Conservation (phyloP, 2,888 invertebrate genomes). For the Anticlea derivata region DNA sequence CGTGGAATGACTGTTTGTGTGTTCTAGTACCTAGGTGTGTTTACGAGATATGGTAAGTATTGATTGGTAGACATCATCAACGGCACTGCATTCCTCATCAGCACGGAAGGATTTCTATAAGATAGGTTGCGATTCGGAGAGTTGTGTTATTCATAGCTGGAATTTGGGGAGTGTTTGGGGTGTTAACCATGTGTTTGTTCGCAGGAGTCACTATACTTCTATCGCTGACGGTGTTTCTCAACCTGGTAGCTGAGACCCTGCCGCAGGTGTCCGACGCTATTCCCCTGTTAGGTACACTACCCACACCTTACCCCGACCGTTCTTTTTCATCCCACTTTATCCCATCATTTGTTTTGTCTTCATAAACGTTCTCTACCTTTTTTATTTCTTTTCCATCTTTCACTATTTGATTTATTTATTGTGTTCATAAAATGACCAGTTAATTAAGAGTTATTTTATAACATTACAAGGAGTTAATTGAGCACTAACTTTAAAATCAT, state of each 20-base stretch:
- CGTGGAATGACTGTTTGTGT: conserved; percentile 59
- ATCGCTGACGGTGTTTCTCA: conserved; percentile 99
- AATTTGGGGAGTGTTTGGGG: conserved; percentile 42
- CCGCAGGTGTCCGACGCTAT: conserved; percentile 99
- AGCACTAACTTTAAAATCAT: conserved; percentile 49
- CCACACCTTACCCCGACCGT: conserved; percentile 69
- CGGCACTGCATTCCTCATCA: conserved; percentile 40
- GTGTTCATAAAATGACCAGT: conserved; percentile 49
- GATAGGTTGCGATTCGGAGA: conserved; percentile 42
- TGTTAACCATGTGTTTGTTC: conserved; percentile 88
- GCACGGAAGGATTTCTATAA: conserved; percentile 8
- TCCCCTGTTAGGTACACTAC: conserved; percentile 97
- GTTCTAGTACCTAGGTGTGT: conserved; percentile 47
- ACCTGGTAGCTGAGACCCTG: conserved; percentile 99
- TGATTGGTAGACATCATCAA: conserved; percentile 46
- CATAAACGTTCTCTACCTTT: conserved; percentile 50
- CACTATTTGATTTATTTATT: conserved; percentile 50
- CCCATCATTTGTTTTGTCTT: conserved; percentile 59
- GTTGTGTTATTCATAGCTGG: conserved; percentile 44
- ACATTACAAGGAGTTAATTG: conserved; percentile 82
- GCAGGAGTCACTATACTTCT: conserved; percentile 99
- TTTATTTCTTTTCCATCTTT: conserved; percentile 52
- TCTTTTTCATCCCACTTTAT: conserved; percentile 58
- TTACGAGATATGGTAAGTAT: conserved; percentile 49
- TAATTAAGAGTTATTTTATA: conserved; percentile 73